Conservation (phyloP, 2,888 invertebrate species). For the Lithophane socia region DNA sequence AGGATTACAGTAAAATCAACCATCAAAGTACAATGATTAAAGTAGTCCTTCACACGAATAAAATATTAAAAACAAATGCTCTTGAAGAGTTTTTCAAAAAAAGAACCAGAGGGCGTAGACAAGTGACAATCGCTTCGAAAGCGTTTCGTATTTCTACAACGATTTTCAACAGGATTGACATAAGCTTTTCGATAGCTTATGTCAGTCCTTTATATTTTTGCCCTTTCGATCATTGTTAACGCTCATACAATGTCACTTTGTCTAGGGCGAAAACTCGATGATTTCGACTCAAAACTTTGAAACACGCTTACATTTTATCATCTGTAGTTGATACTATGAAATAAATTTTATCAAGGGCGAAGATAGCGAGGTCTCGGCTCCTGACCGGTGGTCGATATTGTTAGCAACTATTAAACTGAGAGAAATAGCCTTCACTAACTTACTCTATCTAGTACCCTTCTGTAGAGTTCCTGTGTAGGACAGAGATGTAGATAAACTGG, state of each 20-base stretch:
- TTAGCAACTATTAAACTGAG: slow-evolving; percentile 80
- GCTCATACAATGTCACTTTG: too few relatives aligned
- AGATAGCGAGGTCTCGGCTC: slow-evolving; percentile 31
- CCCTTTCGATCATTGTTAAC: too few relatives aligned
- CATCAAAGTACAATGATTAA: background rate
- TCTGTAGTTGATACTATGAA: background rate
- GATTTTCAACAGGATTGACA: too few relatives aligned
- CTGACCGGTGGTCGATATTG: slow-evolving; percentile 73
- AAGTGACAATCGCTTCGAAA: too few relatives aligned
- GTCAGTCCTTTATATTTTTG: too few relatives aligned
- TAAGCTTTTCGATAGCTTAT: too few relatives aligned
- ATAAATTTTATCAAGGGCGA: slow-evolving; percentile 31
- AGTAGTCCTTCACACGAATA: background rate
- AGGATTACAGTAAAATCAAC: background rate
- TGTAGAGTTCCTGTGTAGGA: slow-evolving; percentile 65
- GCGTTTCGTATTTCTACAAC: too few relatives aligned
- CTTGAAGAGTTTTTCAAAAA: background rate
- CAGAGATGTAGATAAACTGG: slow-evolving; percentile 43
- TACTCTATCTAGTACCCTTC: slow-evolving; percentile 74
- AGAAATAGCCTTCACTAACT: slow-evolving; percentile 79
- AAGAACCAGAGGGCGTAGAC: too few relatives aligned
- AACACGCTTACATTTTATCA: background rate
- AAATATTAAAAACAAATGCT: background rate
- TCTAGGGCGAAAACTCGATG: background rate
- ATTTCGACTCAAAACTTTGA: background rate